Conservation (phyloP, 1,140 invertebrate genomes). For the Elymnias hypermnestra region DNA sequence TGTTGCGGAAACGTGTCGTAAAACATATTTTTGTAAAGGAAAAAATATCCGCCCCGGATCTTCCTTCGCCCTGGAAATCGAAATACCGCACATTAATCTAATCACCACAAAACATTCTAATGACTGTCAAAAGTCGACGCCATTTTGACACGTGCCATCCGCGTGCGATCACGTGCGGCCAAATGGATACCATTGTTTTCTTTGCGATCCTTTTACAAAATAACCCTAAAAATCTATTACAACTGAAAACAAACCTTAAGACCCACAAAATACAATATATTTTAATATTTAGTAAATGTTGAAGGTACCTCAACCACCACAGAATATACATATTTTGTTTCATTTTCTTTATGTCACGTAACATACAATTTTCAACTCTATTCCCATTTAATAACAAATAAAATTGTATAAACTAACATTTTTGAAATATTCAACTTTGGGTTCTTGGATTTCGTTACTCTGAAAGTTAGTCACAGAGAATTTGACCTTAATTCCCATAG, state of each 20-base stretch:
- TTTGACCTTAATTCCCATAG: constrained; percentile 1
- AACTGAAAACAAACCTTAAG: constrained; percentile 2
- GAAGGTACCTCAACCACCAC: constrained; percentile 2
- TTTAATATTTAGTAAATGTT: not conserved
- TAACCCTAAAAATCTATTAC: constrained; percentile 8
- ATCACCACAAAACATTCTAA: constrained; percentile 71
- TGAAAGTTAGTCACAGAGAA: too few species aligned
- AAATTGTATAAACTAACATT: too few species aligned
- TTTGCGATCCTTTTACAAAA: constrained; percentile 36
- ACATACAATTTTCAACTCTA: not conserved
- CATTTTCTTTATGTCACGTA: not conserved
- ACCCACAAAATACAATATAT: not conserved
- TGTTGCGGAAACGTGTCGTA: too few species aligned
- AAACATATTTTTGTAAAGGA: too few species aligned
- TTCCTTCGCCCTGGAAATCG: constrained; percentile 21
- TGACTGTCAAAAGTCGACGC: constrained; percentile 50
- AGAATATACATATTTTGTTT: constrained; percentile 2
- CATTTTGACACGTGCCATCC: constrained; percentile 40
- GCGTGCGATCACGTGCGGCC: constrained; percentile 42
- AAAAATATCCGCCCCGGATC: constrained; percentile 1
- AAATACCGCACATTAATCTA: constrained; percentile 66
- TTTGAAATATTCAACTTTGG: too few species aligned
- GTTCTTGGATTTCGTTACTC: too few species aligned
- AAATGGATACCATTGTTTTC: constrained; percentile 61
- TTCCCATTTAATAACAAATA: too few species aligned